A percentile compares a stretch with the other conserved stretches of the same genome.
phyloP scores from a whole-genome alignment of 2,113 vertebrate genomes.

The Abramis brama region DNA sequence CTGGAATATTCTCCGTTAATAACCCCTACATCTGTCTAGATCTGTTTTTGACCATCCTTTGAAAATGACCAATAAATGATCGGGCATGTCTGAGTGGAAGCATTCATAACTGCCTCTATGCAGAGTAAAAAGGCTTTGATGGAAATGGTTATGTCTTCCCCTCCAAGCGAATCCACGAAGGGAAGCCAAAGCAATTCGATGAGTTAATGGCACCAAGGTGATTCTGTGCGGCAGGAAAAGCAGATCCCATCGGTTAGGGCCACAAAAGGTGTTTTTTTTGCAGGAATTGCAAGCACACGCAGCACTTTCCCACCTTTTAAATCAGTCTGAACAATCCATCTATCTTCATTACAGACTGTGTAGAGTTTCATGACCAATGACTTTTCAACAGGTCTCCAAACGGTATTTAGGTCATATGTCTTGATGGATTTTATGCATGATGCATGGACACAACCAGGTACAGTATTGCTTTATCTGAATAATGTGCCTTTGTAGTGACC shows the following conservation, averaged over 20 bases:
- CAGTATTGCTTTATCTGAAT: constrained; percentile 10
- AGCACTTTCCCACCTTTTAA: constrained; percentile 24
- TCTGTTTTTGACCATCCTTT: not conserved
- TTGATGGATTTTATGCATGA: constrained; percentile 4
- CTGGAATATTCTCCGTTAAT: not conserved
- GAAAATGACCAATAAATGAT: constrained; percentile 23
- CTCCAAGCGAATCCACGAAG: not conserved
- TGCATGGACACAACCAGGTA: not conserved
- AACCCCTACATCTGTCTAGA: not conserved
- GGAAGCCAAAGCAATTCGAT: constrained; percentile 54
- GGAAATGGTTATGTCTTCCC: constrained; percentile 38
- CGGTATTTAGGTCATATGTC: not conserved
- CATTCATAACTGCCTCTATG: constrained; percentile 22
- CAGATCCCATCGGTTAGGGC: constrained; percentile 1
- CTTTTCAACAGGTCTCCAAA: constrained; percentile 17
- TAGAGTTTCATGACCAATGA: not conserved
- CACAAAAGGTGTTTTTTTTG: constrained; percentile 12
- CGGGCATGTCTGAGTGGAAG: not conserved
- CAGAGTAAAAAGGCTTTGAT: constrained; percentile 32
- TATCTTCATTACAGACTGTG: not conserved
- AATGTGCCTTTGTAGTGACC: not conserved
- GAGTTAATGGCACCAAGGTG: constrained; percentile 38
- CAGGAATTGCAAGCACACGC: not conserved
- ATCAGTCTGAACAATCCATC: constrained; percentile 20
- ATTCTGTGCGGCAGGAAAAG: constrained; percentile 21